Evolutionary conservation across 2,113 vertebrate species (phyloP).

Genomic region (Pardalotus punctatus): DNA sequence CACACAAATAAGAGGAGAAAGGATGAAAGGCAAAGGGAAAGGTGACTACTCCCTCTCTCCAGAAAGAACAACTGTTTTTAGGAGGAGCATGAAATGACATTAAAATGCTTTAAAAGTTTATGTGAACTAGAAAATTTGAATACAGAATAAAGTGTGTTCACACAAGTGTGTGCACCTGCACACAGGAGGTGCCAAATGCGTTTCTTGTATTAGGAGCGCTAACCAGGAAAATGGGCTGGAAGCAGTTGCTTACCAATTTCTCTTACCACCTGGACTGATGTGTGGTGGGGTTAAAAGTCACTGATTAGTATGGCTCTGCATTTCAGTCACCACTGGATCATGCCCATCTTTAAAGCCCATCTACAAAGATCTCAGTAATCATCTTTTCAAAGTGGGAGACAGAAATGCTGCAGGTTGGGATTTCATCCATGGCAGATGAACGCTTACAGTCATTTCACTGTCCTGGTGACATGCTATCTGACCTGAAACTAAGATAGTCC

Average conservation of each 20-base stretch:
- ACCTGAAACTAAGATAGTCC: neutral
- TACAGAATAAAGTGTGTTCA: neutral
- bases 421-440: neutral
- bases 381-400: constrained; percentile 9
- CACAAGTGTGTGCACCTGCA: neutral
- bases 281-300: constrained; percentile 51
- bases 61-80: neutral
- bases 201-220: constrained; percentile 24
- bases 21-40: neutral
- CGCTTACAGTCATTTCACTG: neutral
- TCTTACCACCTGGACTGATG: constrained; percentile 31
- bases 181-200: neutral
- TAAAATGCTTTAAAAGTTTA: neutral
- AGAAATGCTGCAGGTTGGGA: neutral
- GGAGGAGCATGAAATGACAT: neutral
- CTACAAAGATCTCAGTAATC: neutral
- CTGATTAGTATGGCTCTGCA: neutral
- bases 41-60: neutral
- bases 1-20: neutral
- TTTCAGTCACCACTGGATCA: constrained; percentile 23
- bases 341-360: constrained; percentile 10
- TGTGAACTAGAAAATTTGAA: neutral
- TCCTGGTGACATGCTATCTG: neutral
- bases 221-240: constrained; percentile 36
- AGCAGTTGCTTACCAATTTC: constrained; percentile 30